Percentiles rank a stretch among this genome's conserved stretches.
Evolutionary conservation across 2,113 vertebrate species (phyloP).

Genomic region (Cettia cetti): DNA sequence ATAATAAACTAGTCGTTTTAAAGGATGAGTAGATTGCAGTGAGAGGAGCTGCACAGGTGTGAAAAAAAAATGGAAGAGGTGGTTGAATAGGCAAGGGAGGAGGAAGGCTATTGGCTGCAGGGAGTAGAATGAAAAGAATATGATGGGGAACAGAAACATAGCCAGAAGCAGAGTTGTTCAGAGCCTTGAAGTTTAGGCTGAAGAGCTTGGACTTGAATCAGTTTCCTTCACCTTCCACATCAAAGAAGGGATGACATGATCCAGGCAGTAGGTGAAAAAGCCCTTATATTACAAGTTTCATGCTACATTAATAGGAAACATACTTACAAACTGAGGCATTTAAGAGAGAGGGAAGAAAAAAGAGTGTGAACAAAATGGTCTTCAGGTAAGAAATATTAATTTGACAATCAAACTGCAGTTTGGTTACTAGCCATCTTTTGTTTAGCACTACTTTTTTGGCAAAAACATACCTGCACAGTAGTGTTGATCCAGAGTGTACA

Average conservation of each 20-base stretch:
- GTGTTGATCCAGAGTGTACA: background rate
- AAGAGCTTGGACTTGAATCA: conserved; percentile 38
- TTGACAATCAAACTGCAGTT: background rate
- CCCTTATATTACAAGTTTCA: background rate
- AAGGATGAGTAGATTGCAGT: background rate
- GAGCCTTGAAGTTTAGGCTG: conserved; percentile 36
- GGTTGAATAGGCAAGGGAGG: background rate
- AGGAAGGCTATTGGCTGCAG: background rate
- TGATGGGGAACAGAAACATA: conserved; percentile 1
- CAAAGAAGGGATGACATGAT: conserved; percentile 31
- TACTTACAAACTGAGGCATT: conserved; percentile 3
- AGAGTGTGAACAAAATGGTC: background rate
- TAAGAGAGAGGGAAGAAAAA: background rate
- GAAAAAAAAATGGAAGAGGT: background rate
- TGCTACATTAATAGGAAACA: background rate
- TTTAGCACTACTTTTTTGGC: background rate
- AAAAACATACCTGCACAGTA: background rate
- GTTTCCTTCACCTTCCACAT: conserved; percentile 35
- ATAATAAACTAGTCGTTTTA: background rate
- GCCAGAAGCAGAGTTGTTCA: conserved; percentile 42
- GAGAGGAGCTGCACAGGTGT: background rate
- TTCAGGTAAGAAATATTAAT: background rate
- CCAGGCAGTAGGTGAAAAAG: conserved; percentile 40
- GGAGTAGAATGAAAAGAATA: conserved; percentile 3
- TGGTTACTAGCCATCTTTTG: background rate